Percentiles rank a stretch among this genome's conserved stretches.
Conservation (phyloP, 2,113 vertebrate genomes). For the Zeus faber region DNA sequence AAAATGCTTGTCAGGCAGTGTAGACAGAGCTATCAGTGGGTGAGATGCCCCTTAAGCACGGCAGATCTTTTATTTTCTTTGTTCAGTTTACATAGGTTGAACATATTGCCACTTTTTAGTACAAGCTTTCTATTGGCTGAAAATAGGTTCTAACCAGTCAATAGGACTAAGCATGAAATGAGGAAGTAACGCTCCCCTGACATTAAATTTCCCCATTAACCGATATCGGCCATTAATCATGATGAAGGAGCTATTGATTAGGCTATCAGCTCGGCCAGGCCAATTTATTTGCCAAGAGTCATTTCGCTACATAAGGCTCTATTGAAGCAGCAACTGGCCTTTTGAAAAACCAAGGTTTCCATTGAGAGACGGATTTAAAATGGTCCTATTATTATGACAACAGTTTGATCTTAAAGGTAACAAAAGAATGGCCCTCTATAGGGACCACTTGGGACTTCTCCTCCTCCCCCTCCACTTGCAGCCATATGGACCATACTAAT, state of each 20-base stretch:
- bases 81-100: constrained; percentile 53
- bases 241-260: constrained; percentile 62
- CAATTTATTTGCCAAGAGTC: constrained; percentile 54
- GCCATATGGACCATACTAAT: constrained; percentile 74
- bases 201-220: constrained; percentile 58
- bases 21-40: constrained; percentile 61
- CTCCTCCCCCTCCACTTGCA: constrained; percentile 61
- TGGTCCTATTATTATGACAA: constrained; percentile 61
- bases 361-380: constrained; percentile 33
- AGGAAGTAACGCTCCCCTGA: constrained; percentile 59
- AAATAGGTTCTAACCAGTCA: constrained; percentile 41
- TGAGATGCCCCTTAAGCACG: constrained; percentile 46
- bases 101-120: constrained; percentile 29
- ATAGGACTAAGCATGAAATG: constrained; percentile 45
- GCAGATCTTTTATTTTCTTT: constrained; percentile 58
- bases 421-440: constrained; percentile 52
- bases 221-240: constrained; percentile 64
- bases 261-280: constrained; percentile 39
- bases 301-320: constrained; percentile 24
- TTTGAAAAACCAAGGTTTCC: not conserved
- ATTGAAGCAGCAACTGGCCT: constrained; percentile 25
- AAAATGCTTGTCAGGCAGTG: constrained; percentile 65
- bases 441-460: constrained; percentile 52
- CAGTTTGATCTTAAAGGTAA: constrained; percentile 68
- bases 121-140: constrained; percentile 44